Evolutionary conservation across 2,888 invertebrate genomes (phyloP).

Genomic region (Candidula unifasciata): DNA sequence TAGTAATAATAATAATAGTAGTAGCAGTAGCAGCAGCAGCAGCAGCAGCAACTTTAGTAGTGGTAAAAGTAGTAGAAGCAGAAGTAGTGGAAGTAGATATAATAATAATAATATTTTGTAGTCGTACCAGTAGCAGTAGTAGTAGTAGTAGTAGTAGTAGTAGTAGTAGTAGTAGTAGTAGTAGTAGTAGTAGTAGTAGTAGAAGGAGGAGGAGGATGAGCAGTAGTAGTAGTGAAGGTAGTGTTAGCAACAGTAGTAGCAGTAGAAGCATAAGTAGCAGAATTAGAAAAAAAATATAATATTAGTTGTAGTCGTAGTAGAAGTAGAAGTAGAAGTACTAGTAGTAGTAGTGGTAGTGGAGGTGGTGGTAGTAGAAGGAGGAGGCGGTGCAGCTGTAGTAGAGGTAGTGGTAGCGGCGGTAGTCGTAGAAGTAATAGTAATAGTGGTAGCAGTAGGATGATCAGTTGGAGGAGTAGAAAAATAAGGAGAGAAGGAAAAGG

Average conservation of each 20-base stretch:
- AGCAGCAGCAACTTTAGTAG: slow-evolving; percentile 30
- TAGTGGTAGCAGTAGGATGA: not conserved
- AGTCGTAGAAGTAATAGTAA: not conserved
- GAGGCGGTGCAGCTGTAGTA: not conserved
- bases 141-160: slow-evolving; percentile 26
- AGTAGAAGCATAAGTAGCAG: slow-evolving; percentile 21
- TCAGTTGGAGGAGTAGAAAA: too few species aligned
- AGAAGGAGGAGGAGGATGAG: slow-evolving; percentile 16
- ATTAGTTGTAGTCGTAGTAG: slow-evolving; percentile 25
- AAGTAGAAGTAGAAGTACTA: slow-evolving; percentile 13
- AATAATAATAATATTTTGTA: slow-evolving; percentile 5
- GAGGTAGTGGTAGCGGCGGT: not conserved
- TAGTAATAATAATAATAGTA: slow-evolving; percentile 39
- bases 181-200: slow-evolving; percentile 12
- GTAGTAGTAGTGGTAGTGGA: slow-evolving; percentile 3
- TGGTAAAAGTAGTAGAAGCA: slow-evolving; percentile 38
- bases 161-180: slow-evolving; percentile 18
- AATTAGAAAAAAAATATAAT: not conserved
- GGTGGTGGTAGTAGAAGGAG: not conserved
- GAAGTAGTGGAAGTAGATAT: slow-evolving; percentile 25
- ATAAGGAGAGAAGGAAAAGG: too few species aligned
- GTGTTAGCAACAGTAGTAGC: slow-evolving; percentile 15
- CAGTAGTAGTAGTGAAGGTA: slow-evolving; percentile 20
- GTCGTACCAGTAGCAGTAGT: not conserved
- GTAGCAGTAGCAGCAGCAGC: slow-evolving; percentile 38